These are phyloP conservation scores for Sturnus vulgaris DNA, from an alignment of 2,113 vertebrate genomes.

Conservation along the genomic window DNA sequence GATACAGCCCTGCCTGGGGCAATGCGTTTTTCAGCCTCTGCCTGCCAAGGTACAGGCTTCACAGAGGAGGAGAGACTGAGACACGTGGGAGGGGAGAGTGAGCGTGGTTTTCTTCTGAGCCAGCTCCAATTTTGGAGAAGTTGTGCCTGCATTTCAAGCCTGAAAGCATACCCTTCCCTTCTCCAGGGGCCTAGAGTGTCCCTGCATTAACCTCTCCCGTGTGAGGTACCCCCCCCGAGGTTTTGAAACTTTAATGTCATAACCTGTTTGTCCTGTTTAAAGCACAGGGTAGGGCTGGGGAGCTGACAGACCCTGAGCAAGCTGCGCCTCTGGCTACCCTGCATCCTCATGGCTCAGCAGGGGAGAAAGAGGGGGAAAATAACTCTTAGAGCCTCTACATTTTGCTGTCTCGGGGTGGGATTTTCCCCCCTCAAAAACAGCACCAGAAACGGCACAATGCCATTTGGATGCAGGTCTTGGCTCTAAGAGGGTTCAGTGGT, in stretches of 20 bases:
- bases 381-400: not conserved
- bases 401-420: not conserved
- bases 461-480: not conserved
- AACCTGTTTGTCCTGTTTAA: constrained; percentile 68
- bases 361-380: not conserved
- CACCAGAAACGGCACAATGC: not conserved
- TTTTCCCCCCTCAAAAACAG: not conserved
- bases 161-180: constrained; percentile 13
- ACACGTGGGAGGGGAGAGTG: not conserved
- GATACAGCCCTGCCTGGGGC: not conserved
- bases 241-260: constrained; percentile 50
- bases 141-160: not conserved
- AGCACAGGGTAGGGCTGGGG: constrained; percentile 15
- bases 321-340: constrained; percentile 5
- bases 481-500: not conserved
- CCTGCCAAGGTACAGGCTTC: not conserved
- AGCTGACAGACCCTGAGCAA: constrained; percentile 41
- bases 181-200: not conserved
- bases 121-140: not conserved
- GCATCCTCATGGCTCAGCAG: not conserved
- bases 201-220: constrained; percentile 33
- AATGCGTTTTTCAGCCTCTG: not conserved
- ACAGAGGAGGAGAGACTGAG: not conserved
- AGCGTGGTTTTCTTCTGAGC: not conserved
- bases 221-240: not conserved